These are phyloP conservation scores for Bombus ignitus DNA, from an alignment of 1,140 invertebrate genomes.

Conservation along the genomic window DNA sequence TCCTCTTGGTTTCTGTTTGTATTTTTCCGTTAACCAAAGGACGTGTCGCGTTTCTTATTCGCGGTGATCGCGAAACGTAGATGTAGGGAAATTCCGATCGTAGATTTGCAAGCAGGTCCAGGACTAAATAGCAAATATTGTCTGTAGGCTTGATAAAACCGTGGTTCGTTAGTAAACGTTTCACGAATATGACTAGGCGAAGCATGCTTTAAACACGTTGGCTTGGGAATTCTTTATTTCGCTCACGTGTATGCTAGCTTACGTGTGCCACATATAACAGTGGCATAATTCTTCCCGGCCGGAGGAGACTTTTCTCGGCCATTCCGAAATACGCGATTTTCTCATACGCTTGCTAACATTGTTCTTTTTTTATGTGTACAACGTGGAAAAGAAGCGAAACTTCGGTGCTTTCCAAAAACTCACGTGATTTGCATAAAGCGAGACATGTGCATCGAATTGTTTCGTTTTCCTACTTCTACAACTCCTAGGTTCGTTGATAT, in stretches of 20 bases:
- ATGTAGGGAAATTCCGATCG: conserved; percentile 1
- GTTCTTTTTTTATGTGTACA: not conserved
- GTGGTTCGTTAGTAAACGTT: conserved; percentile 65
- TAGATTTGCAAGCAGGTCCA: conserved; percentile 24
- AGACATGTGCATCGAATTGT: not conserved
- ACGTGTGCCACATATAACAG: conserved; percentile 52
- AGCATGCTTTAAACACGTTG: conserved; percentile 62
- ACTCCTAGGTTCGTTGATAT: not conserved
- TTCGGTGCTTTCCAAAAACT: conserved; percentile 8
- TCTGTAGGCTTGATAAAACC: conserved; percentile 8
- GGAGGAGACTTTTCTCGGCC: conserved; percentile 32
- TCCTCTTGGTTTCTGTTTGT: not conserved
- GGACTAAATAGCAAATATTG: conserved; percentile 35
- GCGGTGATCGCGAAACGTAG: too few species aligned
- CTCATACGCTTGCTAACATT: not conserved
- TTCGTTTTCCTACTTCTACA: not conserved
- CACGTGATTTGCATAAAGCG: conserved; percentile 30
- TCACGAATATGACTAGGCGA: conserved; percentile 48
- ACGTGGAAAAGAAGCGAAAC: not conserved
- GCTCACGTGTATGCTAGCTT: conserved; percentile 57
- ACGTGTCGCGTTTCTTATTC: not conserved
- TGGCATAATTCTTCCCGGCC: conserved; percentile 55
- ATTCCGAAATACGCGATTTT: conserved; percentile 52
- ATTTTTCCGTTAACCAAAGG: not conserved
- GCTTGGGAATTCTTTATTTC: conserved; percentile 58